Base-by-base conservation (phyloP, 2,888 invertebrate species). In the Toxonevra muliebris region DNA sequence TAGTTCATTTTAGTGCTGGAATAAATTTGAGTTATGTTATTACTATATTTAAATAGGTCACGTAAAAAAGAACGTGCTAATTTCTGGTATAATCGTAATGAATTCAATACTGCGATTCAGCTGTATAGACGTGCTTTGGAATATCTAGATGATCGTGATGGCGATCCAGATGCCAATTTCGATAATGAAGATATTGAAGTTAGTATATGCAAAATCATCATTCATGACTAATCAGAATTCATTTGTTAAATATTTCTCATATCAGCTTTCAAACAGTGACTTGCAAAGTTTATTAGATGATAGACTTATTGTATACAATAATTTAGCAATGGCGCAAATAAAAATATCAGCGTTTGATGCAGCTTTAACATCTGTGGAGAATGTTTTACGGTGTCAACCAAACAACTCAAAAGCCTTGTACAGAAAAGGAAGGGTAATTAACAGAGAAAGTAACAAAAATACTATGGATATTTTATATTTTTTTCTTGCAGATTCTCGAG, bases 281-380 rank as follows among this genome's bases (percentile, higher is more conserved):
- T 81, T 92, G 55, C 90, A 91, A 77, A 84, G 88, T 48, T 80
- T 96, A 61, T 80, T 95, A 42, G 94, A 95, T 64, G 93, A 94
- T 79, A 87, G 95, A 72, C 86, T 96, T 62, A 91, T 93, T 77
- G 93, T 95, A 1, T 92, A 93, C 78, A 97, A 97, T 82, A 97
- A 97, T 82, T 89, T 97, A 88, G 96, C 96, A 13, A 94, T 95
- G 71, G 94, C 96, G 13, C 96, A 97, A 86, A 88, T 97, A 74
- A 96, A 95, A 87, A 91, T 93, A 50, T 91, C 93, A 65, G 92
- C 94, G 10, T 94, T 90, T 81, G 94, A 95, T 75, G 92, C 93
- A 11, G 96, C 96, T 8, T 86, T 96, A 30, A 88, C 90, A 84
- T 94, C 95, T 10, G 91, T 96, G 41, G 92, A 93, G 61, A 88